A percentile compares a stretch with the other conserved stretches of the same genome.
Conservation (phyloP, 2,888 invertebrate species). For the Netelia virgata region DNA sequence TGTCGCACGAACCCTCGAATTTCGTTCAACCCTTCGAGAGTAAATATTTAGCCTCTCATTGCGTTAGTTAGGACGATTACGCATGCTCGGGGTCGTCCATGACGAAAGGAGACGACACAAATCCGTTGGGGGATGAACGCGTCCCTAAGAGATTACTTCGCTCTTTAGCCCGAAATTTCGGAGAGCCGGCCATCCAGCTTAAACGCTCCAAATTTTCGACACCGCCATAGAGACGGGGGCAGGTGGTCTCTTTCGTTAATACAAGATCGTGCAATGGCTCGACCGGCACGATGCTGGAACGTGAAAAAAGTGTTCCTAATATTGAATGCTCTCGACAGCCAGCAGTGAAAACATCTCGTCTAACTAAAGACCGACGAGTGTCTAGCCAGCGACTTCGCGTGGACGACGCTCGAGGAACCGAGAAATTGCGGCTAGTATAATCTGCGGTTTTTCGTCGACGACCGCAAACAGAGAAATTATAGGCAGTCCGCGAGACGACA, state of each 20-base stretch:
- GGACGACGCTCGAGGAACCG: constrained; percentile 31
- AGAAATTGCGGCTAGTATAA: constrained; percentile 56
- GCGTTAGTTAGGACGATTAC: constrained; percentile 67
- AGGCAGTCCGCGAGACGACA: constrained; percentile 62
- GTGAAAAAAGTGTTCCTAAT: constrained; percentile 41
- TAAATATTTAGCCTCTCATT: constrained; percentile 80
- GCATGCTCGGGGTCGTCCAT: constrained; percentile 29
- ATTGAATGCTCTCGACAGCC: constrained; percentile 27
- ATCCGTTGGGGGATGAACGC: constrained; percentile 18
- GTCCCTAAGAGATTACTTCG: background rate
- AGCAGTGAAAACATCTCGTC: constrained; percentile 46
- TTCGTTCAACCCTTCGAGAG: constrained; percentile 72
- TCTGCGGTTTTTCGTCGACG: constrained; percentile 57
- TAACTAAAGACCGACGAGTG: constrained; percentile 11
- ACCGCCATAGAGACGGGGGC: constrained; percentile 20
- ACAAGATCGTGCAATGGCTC: constrained; percentile 22
- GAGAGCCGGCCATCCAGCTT: background rate
- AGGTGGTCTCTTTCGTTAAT: constrained; percentile 41
- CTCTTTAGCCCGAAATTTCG: background rate
- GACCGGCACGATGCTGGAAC: constrained; percentile 5
- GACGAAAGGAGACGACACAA: constrained; percentile 39
- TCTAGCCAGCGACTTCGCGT: background rate
- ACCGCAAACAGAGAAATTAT: constrained; percentile 71
- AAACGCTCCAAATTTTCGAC: constrained; percentile 41
- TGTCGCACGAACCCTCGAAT: constrained; percentile 60